Evolutionary conservation across 1,140 invertebrate genomes (phyloP).

Genomic region (Diorhabda sublineata): DNA sequence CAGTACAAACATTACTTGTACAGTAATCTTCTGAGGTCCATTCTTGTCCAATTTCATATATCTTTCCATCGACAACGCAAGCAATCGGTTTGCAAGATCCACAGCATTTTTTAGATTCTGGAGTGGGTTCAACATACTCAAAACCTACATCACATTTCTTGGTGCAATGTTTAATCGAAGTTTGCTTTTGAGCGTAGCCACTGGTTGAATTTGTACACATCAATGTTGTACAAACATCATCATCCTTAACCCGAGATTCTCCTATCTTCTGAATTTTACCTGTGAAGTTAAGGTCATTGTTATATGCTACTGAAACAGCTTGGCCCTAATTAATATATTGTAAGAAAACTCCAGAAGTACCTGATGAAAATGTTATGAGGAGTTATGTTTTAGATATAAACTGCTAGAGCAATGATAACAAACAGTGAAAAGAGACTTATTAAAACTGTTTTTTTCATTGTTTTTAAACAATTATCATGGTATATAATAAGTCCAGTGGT

Average conservation of each 20-base stretch:
- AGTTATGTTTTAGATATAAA: no score
- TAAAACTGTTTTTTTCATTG: no score
- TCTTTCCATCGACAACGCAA: conserved; percentile 55
- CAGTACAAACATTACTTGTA: conserved; percentile 54
- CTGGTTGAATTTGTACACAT: conserved; percentile 49
- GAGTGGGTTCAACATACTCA: conserved; percentile 44
- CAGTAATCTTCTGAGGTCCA: conserved; percentile 61
- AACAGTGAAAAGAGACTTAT: no score
- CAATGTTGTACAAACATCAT: conserved; percentile 53
- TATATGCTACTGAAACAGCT: no score
- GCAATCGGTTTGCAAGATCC: conserved; percentile 59
- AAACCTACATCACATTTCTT: conserved; percentile 42
- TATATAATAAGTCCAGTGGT: no score
- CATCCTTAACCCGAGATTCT: conserved; percentile 54
- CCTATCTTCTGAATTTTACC: conserved; percentile 45
- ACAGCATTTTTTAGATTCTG: conserved; percentile 55
- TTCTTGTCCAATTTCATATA: conserved; percentile 50
- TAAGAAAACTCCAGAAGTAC: no score
- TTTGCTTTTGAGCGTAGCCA: conserved; percentile 47
- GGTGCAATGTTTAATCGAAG: conserved; percentile 38
- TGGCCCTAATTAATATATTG: no score
- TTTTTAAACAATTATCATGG: no score
- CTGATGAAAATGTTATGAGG: no score
- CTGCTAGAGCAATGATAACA: no score
- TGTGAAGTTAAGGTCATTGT: background rate